Conservation (phyloP, 1,140 invertebrate species). For the Lepidurus couesii region DNA sequence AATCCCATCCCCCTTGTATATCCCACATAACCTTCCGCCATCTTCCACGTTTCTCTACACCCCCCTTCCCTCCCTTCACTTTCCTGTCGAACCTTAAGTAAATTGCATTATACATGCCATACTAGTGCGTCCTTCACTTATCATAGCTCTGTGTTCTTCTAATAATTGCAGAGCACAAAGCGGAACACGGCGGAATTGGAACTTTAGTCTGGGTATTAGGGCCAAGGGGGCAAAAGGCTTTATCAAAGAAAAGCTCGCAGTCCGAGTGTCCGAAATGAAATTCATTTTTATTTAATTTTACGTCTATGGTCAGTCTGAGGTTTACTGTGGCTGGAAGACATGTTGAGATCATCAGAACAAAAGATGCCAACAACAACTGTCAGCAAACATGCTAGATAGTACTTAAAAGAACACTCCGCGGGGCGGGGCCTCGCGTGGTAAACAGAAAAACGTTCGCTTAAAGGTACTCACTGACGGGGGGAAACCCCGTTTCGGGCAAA, state of each 20-base stretch:
- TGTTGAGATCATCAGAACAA: no score
- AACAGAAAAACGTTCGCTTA: no score
- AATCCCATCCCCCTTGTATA: not conserved
- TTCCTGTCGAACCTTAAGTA: constrained; percentile 16
- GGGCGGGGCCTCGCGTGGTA: no score
- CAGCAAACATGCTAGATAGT: no score
- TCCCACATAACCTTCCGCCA: not conserved
- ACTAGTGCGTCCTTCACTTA: constrained; percentile 3
- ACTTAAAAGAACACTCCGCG: no score
- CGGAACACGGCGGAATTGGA: not conserved
- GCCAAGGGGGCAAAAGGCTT: not conserved
- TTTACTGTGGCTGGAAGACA: no score
- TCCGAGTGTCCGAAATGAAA: no score
- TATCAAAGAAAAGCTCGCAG: no score
- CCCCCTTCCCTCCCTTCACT: not conserved
- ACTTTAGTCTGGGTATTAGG: not conserved
- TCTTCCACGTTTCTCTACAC: not conserved
- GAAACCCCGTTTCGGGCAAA: no score
- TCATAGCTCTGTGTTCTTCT: not conserved
- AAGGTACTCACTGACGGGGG: no score
- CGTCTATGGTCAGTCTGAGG: not conserved
- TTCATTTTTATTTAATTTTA: no score
- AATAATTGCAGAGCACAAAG: not conserved
- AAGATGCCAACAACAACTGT: no score
- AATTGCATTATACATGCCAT: constrained; percentile 11